Evolutionary conservation across 2,888 invertebrate species (phyloP).

Genomic region (Agrochola litura): DNA sequence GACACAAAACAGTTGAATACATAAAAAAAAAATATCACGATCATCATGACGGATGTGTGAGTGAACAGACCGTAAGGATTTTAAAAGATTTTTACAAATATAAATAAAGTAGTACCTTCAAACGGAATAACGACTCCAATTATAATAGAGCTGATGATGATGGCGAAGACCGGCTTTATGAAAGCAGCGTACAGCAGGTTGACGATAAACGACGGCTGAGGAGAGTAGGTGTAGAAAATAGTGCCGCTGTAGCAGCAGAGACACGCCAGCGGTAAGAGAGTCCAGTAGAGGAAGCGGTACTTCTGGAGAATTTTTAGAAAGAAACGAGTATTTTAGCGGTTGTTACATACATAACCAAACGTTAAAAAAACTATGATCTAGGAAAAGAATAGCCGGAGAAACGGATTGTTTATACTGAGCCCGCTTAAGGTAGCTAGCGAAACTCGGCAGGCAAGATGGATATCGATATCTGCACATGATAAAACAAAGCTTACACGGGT

Average conservation of each 20-base stretch:
- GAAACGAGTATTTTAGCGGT: not conserved
- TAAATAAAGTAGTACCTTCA: conserved; percentile 54
- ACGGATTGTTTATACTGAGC: not conserved
- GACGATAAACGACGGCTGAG: conserved; percentile 16
- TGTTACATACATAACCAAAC: not conserved
- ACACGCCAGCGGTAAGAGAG: conserved; percentile 59
- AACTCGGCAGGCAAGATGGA: not conserved
- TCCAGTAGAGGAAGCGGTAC: conserved; percentile 69
- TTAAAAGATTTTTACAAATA: not conserved
- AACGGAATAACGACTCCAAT: conserved; percentile 69
- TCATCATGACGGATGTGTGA: not conserved
- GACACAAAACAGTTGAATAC: not conserved
- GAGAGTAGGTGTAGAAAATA: conserved; percentile 69
- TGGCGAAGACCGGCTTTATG: conserved; percentile 69
- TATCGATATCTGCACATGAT: not conserved
- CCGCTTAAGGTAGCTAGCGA: not conserved
- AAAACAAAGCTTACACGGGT: not conserved
- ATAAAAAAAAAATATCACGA: not conserved
- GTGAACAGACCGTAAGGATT: not conserved
- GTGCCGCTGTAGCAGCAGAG: conserved; percentile 57
- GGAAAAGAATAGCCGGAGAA: not conserved
- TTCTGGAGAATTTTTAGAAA: conserved; percentile 66
- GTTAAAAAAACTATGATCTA: not conserved
- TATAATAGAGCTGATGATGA: conserved; percentile 52
- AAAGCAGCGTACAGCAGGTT: conserved; percentile 66